Evolutionary conservation across 2,888 invertebrate species (phyloP).

Genomic region (Drosophila merina): DNA sequence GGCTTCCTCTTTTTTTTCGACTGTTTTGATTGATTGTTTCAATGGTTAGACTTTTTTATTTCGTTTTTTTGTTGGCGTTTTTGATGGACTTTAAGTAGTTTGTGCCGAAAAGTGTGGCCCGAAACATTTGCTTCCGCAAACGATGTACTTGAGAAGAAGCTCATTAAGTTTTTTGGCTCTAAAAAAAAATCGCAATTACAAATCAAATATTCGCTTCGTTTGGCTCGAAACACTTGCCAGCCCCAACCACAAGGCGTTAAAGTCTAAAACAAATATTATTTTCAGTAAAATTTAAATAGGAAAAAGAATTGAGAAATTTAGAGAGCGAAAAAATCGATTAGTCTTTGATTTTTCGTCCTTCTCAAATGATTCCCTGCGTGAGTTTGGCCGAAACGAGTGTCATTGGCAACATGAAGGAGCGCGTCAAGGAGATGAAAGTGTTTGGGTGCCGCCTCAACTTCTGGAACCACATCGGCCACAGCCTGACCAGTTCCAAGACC

Average conservation of each 20-base stretch:
- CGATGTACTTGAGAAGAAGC: conserved; percentile 40
- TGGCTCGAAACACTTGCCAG: conserved; percentile 20
- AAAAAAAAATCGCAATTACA: conserved; percentile 26
- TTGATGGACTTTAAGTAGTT: conserved; percentile 35
- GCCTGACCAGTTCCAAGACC: conserved; percentile 83
- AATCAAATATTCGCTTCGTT: conserved; percentile 31
- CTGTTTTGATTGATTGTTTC: conserved; percentile 43
- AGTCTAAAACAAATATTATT: conserved; percentile 21
- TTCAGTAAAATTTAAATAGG: conserved; percentile 16
- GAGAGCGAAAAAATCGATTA: too few relatives aligned
- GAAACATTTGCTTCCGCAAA: conserved; percentile 40
- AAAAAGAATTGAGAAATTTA: conserved; percentile 14
- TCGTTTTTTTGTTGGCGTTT: conserved; percentile 19
- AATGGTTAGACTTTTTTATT: conserved; percentile 3
- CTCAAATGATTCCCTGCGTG: conserved; percentile 84
- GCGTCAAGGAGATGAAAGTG: conserved; percentile 85
- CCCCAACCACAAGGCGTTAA: conserved; percentile 12
- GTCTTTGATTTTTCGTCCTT: conserved; percentile 1
- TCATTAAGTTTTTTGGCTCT: conserved; percentile 20
- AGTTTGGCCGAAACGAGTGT: conserved; percentile 85
- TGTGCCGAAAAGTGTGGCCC: conserved; percentile 5
- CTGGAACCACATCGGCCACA: conserved; percentile 85
- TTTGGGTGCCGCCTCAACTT: conserved; percentile 85
- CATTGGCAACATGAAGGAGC: conserved; percentile 85
- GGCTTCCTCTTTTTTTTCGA: conserved; percentile 28